phyloP scores from a whole-genome alignment of 2,888 invertebrate species.

The Sinelater perroti region DNA sequence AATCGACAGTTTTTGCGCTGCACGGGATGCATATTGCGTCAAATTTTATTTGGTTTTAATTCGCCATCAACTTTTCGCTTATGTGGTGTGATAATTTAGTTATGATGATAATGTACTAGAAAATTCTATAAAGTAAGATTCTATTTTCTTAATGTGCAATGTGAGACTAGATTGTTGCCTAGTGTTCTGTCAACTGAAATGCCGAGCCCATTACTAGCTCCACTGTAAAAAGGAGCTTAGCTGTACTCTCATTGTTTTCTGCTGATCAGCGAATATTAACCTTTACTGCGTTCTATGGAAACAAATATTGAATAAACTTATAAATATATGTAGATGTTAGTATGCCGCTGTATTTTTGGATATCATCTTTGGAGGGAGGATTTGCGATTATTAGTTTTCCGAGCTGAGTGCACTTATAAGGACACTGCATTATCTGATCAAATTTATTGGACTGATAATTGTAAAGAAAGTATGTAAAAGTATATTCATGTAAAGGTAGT shows the following conservation, averaged over 20 bases:
- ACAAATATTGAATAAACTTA: too few relatives aligned
- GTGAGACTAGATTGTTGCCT: constrained; percentile 26
- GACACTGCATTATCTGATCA: constrained; percentile 33
- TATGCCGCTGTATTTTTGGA: too few relatives aligned
- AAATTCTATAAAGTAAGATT: constrained; percentile 19
- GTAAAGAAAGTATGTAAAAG: constrained; percentile 49
- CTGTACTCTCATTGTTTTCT: constrained; percentile 21
- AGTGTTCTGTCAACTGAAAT: constrained; percentile 13
- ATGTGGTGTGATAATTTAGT: constrained; percentile 4
- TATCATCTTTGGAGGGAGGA: too few relatives aligned
- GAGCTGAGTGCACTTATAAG: constrained; percentile 27
- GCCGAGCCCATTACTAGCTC: constrained; percentile 22
- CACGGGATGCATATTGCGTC: too few relatives aligned
- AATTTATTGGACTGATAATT: constrained; percentile 48
- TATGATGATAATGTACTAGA: constrained; percentile 8
- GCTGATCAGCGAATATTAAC: too few relatives aligned
- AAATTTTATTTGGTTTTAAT: too few relatives aligned
- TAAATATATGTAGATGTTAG: too few relatives aligned
- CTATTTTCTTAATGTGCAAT: constrained; percentile 36
- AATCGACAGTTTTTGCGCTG: too few relatives aligned
- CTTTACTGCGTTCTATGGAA: too few relatives aligned
- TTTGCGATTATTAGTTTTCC: constrained; percentile 31
- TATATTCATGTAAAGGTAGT: constrained; percentile 55
- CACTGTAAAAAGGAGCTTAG: constrained; percentile 25
- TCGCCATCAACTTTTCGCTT: neutral